Base-by-base conservation (phyloP, 2,888 invertebrate genomes). In the Priapulus caudatus region DNA sequence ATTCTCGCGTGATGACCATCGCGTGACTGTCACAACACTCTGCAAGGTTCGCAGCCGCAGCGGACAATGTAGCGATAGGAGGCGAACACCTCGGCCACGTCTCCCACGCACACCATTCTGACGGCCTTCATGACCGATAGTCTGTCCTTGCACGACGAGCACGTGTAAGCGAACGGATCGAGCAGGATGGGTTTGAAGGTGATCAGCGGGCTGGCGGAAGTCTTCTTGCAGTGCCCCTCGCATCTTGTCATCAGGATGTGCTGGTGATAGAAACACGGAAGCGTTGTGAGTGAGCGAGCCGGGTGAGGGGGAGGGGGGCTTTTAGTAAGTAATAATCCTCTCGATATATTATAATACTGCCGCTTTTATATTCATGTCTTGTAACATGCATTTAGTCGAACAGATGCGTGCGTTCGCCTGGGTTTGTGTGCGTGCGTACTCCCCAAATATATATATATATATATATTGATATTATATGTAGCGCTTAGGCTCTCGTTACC, bases 211-310 rank as follows among this genome's bases (percentile, higher is more conserved):
- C 10, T 33, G 10, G 33, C 33, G n/a, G 10, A 10, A 10, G 33
- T 33, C 33, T 33, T 33, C 33, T 33, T 33, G 33, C 33, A 33
- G n/a, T n/a, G 10, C n/a, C 33, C 33, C n/a, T 33, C 33, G n/a
- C 33, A 33, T 33, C 33, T 33, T 10, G 33, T 33, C 33, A 33
- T 33, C 33, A 33, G 33, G n/a, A 33, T n/a, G n/a, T 33, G 10
- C 33, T 33, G 10, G 33, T 33, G n/a, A 33, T 10, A 33, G n/a
- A 33, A 33, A n/a, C 10, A 33, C 10, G n/a, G 33, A 33, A n/a
- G n/a, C n/a, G n/a, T n/a, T n/a, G n/a, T n/a, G n/a, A n/a, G n/a
- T n/a, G n/a, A n/a, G n/a, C n/a, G n/a, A n/a, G n/a, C n/a, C n/a
- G n/a, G n/a, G n/a, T n/a, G n/a, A n/a, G n/a, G n/a, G n/a, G n/a